phyloP scores from a whole-genome alignment of 2,797 vertebrate genomes.

The Schizothorax lantsangensis region DNA sequence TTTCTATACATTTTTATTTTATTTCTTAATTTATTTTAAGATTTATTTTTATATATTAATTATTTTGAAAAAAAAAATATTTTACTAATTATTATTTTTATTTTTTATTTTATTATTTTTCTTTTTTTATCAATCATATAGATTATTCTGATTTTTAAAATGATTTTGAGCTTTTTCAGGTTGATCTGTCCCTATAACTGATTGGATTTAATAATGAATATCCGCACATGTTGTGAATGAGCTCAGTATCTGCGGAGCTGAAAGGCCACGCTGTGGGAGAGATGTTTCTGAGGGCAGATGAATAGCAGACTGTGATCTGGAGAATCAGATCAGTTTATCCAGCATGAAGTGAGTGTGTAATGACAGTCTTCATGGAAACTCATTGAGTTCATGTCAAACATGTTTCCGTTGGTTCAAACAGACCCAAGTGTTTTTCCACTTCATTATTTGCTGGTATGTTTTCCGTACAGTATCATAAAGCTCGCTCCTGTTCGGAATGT shows the following conservation, averaged over 20 bases:
- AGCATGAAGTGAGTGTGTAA: not conserved
- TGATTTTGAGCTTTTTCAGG: not conserved
- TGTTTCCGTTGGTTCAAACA: slow-evolving; percentile 4
- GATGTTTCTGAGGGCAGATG: not conserved
- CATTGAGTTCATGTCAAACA: not conserved
- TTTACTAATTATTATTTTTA: not conserved
- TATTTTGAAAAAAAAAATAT: not conserved
- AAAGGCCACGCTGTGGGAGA: not conserved
- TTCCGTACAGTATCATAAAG: not conserved
- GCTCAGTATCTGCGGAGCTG: not conserved
- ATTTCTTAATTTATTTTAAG: not conserved
- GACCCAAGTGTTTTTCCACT: slow-evolving; percentile 9
- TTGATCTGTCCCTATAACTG: not conserved
- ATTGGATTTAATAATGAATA: not conserved
- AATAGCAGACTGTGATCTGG: not conserved
- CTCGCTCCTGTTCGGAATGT: not conserved
- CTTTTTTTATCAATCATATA: not conserved
- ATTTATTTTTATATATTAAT: not conserved
- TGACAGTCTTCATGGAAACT: not conserved
- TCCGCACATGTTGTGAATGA: not conserved
- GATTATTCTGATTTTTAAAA: not conserved
- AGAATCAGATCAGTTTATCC: slow-evolving; percentile 1
- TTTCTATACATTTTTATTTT: not conserved
- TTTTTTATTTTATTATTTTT: not conserved
- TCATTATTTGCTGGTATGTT: not conserved